Conservation (phyloP, 2,797 vertebrate genomes). For the Otolemur crassicaudatus region DNA sequence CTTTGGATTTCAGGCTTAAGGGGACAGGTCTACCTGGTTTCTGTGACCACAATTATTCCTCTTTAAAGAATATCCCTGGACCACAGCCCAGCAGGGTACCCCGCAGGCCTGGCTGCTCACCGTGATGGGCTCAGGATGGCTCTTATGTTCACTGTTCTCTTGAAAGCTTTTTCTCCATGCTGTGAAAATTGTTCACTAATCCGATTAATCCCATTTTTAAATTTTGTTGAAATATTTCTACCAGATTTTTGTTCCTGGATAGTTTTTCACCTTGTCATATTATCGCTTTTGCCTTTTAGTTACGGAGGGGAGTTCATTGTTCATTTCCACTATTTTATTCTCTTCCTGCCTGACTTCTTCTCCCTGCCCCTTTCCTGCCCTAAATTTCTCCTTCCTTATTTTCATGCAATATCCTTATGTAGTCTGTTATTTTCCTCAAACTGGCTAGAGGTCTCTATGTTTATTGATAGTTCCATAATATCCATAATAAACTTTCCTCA, state of each 20-base stretch:
- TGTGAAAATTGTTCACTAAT: not conserved
- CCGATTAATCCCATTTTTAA: not conserved
- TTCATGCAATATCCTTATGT: not conserved
- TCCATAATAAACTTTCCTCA: not conserved
- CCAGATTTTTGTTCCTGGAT: not conserved
- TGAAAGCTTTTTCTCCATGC: not conserved
- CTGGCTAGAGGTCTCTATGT: not conserved
- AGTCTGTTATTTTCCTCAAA: not conserved
- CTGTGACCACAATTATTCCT: not conserved
- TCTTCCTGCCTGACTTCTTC: not conserved
- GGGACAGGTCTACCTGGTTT: rapidly evolving
- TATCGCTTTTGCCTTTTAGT: not conserved
- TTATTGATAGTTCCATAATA: not conserved
- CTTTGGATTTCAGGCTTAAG: too few species aligned
- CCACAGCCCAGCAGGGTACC: not conserved
- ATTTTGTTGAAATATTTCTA: not conserved
- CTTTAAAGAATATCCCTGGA: too few species aligned
- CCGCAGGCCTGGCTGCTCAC: too few species aligned
- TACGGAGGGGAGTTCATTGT: not conserved
- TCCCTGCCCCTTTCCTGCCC: not conserved
- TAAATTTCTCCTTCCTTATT: not conserved
- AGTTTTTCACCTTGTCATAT: not conserved
- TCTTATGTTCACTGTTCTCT: not conserved
- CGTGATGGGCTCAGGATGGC: too few species aligned
- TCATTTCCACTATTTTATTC: not conserved